These are phyloP conservation scores for Invenusta paracnida DNA, from an alignment of 2,888 invertebrate species.

Conservation along the genomic window DNA sequence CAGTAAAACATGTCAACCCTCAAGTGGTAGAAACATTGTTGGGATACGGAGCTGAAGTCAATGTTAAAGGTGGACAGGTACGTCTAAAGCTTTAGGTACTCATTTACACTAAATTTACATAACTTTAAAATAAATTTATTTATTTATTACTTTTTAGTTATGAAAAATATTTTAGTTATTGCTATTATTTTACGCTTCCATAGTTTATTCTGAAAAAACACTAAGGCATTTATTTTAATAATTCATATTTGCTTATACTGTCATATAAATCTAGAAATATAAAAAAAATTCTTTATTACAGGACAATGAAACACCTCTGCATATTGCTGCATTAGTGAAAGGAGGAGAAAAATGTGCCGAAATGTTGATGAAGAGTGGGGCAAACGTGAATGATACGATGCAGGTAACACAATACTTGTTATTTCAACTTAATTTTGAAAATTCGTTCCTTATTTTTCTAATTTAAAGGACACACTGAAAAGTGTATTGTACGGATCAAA, in stretches of 20 bases:
- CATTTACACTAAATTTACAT: no score
- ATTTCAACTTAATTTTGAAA: neutral
- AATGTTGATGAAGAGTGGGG: conserved; percentile 94
- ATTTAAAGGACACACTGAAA: no score
- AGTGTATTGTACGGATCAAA: no score
- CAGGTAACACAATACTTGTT: conserved; percentile 65
- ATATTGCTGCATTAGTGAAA: conserved; percentile 87
- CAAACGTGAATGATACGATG: conserved; percentile 86
- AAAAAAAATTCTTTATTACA: conserved; percentile 46
- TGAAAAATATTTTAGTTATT: no score
- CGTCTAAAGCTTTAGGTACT: neutral
- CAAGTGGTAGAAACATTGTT: conserved; percentile 88
- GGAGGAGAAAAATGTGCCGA: conserved; percentile 87
- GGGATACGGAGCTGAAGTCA: conserved; percentile 93
- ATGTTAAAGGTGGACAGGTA: conserved; percentile 70
- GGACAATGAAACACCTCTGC: conserved; percentile 85
- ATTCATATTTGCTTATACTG: no score
- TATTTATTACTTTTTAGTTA: no score
- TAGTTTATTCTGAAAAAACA: no score
- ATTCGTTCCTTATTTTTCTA: no score
- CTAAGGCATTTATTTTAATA: no score
- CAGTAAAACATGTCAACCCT: conserved; percentile 70
- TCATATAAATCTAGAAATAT: no score
- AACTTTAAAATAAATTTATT: no score
- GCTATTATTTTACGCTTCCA: neutral